phyloP scores from a whole-genome alignment of 2,888 invertebrate species.

The Cataglyphis albicans region DNA sequence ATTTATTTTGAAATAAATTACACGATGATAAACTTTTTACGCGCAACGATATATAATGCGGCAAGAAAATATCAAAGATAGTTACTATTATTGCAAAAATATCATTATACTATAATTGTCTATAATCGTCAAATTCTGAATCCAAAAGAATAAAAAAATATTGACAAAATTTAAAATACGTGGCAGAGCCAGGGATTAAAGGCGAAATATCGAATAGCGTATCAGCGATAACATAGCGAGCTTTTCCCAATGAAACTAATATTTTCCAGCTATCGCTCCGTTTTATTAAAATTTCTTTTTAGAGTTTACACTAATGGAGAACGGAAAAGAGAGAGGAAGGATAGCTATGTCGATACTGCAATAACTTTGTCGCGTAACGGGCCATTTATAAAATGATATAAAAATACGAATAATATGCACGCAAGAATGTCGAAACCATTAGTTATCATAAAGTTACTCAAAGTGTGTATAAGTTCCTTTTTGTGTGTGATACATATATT shows the following conservation, averaged over 20 bases:
- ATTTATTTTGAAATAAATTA: constrained; percentile 17
- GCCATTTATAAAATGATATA: neutral
- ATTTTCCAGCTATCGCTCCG: neutral
- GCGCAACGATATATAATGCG: neutral
- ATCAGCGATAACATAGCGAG: neutral
- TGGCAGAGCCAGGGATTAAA: constrained; percentile 13
- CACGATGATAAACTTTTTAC: neutral
- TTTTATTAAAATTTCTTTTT: constrained; percentile 54
- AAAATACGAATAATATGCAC: constrained; percentile 30
- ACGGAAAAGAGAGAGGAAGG: neutral
- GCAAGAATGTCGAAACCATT: neutral
- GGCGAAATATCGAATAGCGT: constrained; percentile 12
- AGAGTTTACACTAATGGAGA: neutral
- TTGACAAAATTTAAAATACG: neutral
- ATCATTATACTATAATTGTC: neutral
- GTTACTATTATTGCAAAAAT: neutral
- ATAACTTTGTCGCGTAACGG: constrained; percentile 15
- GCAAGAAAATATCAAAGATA: neutral
- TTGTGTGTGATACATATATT: neutral
- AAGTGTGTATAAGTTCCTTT: constrained; percentile 26
- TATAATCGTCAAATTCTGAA: constrained; percentile 9
- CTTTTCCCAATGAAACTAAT: neutral
- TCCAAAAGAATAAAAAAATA: neutral
- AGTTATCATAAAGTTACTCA: constrained; percentile 19
- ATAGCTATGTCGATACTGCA: neutral